Conservation (phyloP, 2,888 invertebrate species). For the Apamea epomidion region DNA sequence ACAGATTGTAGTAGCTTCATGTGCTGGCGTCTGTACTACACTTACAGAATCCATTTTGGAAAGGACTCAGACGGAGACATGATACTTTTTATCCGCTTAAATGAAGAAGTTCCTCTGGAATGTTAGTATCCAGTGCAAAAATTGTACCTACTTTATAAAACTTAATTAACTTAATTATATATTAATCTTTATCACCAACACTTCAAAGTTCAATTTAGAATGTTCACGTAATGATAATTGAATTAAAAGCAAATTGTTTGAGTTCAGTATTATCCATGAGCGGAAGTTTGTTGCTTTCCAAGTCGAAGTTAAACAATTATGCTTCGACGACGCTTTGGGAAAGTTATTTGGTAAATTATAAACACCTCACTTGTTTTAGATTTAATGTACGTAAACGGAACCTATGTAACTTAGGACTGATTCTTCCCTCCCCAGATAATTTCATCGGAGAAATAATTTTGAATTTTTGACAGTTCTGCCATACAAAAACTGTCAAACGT, state of each 20-base stretch:
- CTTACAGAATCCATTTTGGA: too few relatives aligned
- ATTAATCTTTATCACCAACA: conserved; percentile 32
- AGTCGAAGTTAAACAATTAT: conserved; percentile 46
- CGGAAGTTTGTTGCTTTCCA: conserved; percentile 27
- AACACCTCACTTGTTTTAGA: conserved; percentile 4
- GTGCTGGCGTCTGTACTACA: too few relatives aligned
- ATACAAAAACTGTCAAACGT: too few relatives aligned
- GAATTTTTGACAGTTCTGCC: too few relatives aligned
- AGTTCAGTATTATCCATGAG: conserved; percentile 29
- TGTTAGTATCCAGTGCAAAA: neutral
- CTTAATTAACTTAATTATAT: too few relatives aligned
- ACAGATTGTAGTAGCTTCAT: too few relatives aligned
- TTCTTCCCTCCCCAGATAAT: too few relatives aligned
- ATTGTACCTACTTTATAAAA: neutral
- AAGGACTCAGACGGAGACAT: too few relatives aligned
- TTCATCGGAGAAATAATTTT: too few relatives aligned
- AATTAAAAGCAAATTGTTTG: conserved; percentile 54
- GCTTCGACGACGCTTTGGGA: conserved; percentile 11
- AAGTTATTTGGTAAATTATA: conserved; percentile 28
- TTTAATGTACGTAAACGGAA: neutral
- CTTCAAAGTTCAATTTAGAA: conserved; percentile 26
- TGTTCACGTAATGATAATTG: conserved; percentile 30
- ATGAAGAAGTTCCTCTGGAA: neutral
- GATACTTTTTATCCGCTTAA: neutral
- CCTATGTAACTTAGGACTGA: neutral